Percentiles rank a stretch among this genome's conserved stretches.
phyloP scores from a whole-genome alignment of 2,888 invertebrate species.

The Acleris emargana region DNA sequence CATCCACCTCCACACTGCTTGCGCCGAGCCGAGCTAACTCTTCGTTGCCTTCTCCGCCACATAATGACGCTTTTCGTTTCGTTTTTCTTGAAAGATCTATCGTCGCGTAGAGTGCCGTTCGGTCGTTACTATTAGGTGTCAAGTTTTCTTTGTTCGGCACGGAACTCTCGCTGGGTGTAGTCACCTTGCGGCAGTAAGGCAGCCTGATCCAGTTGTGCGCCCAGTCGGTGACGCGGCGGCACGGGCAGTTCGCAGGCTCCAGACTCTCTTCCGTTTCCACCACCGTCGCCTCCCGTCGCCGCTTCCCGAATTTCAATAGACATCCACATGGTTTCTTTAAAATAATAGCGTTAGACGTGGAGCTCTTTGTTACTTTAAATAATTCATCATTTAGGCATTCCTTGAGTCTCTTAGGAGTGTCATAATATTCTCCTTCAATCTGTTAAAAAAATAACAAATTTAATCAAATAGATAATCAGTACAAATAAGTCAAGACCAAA shows the following conservation, averaged over 20 bases:
- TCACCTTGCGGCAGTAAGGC: constrained; percentile 81
- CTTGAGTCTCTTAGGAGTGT: constrained; percentile 88
- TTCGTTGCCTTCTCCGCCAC: constrained; percentile 40
- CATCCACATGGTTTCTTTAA: constrained; percentile 88
- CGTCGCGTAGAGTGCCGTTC: constrained; percentile 86
- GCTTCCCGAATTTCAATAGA: constrained; percentile 80
- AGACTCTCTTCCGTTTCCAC: constrained; percentile 66
- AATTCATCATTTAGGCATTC: constrained; percentile 85
- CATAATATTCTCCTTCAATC: constrained; percentile 86
- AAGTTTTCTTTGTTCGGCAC: constrained; percentile 83
- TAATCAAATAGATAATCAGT: background rate
- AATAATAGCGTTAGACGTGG: constrained; percentile 82
- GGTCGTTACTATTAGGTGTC: constrained; percentile 55
- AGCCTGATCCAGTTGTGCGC: constrained; percentile 85
- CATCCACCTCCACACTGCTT: constrained; percentile 58
- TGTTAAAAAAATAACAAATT: constrained; percentile 42
- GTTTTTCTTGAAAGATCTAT: constrained; percentile 87
- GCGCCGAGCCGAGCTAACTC: constrained; percentile 50
- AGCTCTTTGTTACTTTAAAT: constrained; percentile 74
- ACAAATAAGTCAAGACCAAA: background rate
- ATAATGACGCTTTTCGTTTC: constrained; percentile 66
- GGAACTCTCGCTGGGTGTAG: constrained; percentile 52
- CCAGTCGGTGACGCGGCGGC: constrained; percentile 86
- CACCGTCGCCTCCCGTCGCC: constrained; percentile 61
- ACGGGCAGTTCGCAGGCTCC: constrained; percentile 77